Conservation (phyloP, 2,888 invertebrate species). For the Shargacucullia verbasci region DNA sequence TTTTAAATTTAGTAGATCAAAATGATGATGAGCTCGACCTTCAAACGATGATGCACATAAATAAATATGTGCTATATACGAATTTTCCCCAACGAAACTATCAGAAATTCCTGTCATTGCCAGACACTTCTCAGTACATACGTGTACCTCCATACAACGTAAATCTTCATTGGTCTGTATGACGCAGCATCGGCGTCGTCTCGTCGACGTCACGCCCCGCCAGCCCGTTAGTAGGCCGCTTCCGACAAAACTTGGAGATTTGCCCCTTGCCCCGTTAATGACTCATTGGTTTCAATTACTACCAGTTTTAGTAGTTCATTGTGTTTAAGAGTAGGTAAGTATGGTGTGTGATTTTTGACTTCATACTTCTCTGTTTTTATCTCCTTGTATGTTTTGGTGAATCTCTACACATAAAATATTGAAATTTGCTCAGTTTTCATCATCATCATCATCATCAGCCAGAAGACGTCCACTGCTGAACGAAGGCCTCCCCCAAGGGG, state of each 20-base stretch:
- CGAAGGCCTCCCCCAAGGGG: no score
- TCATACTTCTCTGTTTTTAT: neutral
- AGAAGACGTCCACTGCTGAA: no score
- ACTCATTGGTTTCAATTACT: conserved; percentile 56
- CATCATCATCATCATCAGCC: no score
- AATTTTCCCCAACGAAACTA: conserved; percentile 18
- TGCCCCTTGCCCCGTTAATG: conserved; percentile 57
- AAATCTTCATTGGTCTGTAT: conserved; percentile 31
- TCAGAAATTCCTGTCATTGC: conserved; percentile 17
- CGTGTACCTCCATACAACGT: conserved; percentile 19
- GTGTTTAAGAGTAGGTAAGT: conserved; percentile 24
- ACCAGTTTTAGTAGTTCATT: conserved; percentile 35
- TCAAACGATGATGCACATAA: conserved; percentile 9
- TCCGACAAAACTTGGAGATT: conserved; percentile 57
- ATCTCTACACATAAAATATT: neutral
- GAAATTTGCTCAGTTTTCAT: no score
- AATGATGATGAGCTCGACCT: neutral
- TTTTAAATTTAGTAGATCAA: conserved; percentile 7
- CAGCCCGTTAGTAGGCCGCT: conserved; percentile 58
- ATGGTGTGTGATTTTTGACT: conserved; percentile 30
- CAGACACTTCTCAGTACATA: conserved; percentile 33
- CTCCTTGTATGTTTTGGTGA: neutral
- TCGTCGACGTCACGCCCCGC: conserved; percentile 51
- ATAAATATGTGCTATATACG: conserved; percentile 10
- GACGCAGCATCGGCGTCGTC: conserved; percentile 55